Percentiles rank a stretch among this genome's conserved stretches.
phyloP scores from a whole-genome alignment of 1,140 invertebrate genomes.

The Antheraea mylitta region DNA sequence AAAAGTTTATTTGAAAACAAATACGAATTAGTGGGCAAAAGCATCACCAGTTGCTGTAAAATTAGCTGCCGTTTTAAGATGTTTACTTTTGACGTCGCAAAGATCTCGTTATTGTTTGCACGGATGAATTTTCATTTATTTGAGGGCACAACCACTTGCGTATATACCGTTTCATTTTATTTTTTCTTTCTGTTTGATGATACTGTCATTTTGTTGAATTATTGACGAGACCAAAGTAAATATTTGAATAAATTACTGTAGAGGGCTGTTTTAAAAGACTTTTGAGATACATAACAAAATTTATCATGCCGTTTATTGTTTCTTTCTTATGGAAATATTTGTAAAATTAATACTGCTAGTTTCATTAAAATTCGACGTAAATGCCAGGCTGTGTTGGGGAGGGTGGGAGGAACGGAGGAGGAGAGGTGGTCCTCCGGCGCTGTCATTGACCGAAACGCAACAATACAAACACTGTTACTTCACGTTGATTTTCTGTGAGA shows the following conservation, averaged over 20 bases:
- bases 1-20: background rate
- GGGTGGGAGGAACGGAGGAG: too few species aligned
- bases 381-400: too few species aligned
- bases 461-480: too few species aligned
- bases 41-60: background rate
- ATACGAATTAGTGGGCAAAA: background rate
- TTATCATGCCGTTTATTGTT: background rate
- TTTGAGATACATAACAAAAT: background rate
- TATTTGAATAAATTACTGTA: background rate
- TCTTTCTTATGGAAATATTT: too few species aligned
- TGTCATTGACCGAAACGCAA: too few species aligned
- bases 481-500: too few species aligned
- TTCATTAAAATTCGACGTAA: too few species aligned
- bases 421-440: too few species aligned
- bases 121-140: slow-evolving; percentile 52
- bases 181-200: slow-evolving; percentile 39
- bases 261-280: background rate
- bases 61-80: slow-evolving; percentile 34
- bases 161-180: slow-evolving; percentile 30
- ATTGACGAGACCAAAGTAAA: slow-evolving; percentile 19
- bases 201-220: slow-evolving; percentile 40
- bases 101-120: slow-evolving; percentile 45
- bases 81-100: slow-evolving; percentile 42
- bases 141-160: slow-evolving; percentile 32
- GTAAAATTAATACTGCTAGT: too few species aligned